These are phyloP conservation scores for Pygoscelis adeliae DNA, from an alignment of 2,113 vertebrate species.

Conservation along the genomic window DNA sequence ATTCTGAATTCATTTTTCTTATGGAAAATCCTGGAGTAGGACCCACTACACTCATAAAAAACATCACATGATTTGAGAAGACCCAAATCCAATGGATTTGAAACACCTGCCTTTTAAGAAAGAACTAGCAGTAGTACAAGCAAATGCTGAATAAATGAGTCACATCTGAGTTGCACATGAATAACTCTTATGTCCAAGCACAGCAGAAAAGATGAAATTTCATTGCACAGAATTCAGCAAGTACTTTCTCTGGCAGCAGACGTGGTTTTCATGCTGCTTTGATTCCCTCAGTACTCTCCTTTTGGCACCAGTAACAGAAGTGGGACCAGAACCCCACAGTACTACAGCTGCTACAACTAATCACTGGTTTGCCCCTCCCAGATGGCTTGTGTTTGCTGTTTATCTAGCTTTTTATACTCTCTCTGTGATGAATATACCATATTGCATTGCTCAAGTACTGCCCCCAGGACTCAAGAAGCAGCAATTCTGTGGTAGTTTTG, in stretches of 20 bases:
- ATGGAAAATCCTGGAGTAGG: not conserved
- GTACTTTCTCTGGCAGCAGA: not conserved
- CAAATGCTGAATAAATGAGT: not conserved
- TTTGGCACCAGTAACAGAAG: not conserved
- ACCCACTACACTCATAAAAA: not conserved
- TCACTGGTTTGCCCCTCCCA: not conserved
- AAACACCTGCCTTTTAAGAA: not conserved
- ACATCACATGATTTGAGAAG: not conserved
- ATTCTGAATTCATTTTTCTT: not conserved
- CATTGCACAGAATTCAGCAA: not conserved
- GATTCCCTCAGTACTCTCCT: not conserved
- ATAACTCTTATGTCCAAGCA: not conserved
- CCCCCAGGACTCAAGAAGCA: not conserved
- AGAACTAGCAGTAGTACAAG: not conserved
- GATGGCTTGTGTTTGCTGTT: not conserved
- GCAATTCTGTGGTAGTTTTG: not conserved
- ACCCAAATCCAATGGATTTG: not conserved
- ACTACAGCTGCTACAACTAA: not conserved
- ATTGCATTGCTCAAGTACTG: not conserved
- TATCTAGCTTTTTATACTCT: not conserved
- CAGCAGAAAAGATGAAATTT: not conserved
- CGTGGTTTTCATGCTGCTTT: not conserved
- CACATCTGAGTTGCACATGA: not conserved
- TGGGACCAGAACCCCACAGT: not conserved
- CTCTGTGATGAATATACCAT: not conserved